Conservation (phyloP, 2,113 vertebrate genomes). For the Phylloscopus trochilus region DNA sequence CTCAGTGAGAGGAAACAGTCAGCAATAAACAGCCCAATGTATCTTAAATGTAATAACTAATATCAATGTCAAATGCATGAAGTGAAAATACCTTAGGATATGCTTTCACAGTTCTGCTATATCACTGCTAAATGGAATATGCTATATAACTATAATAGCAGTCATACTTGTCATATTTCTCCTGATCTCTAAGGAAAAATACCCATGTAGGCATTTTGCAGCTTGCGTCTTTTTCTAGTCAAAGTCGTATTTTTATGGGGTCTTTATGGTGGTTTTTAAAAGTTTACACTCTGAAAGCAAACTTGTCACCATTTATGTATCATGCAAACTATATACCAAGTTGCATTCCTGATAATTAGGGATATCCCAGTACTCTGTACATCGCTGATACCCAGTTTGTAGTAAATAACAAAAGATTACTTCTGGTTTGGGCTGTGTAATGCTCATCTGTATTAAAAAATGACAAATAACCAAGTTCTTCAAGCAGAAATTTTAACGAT, state of each 20-base stretch:
- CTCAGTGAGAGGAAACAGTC: slow-evolving; percentile 58
- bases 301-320: slow-evolving; percentile 33
- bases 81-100: slow-evolving; percentile 73
- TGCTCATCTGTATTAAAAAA: neutral
- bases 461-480: neutral
- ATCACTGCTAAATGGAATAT: slow-evolving; percentile 67
- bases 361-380: neutral
- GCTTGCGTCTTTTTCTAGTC: slow-evolving; percentile 60
- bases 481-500: neutral
- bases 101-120: slow-evolving; percentile 58
- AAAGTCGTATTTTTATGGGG: slow-evolving; percentile 38
- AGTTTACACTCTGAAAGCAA: slow-evolving; percentile 61
- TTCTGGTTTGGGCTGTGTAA: neutral
- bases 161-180: slow-evolving; percentile 61
- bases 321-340: neutral
- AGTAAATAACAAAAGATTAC: neutral
- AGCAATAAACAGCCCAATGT: slow-evolving; percentile 66
- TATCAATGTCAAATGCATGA: slow-evolving; percentile 70
- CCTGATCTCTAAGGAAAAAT: slow-evolving; percentile 67
- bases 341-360: slow-evolving; percentile 30
- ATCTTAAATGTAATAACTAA: slow-evolving; percentile 73
- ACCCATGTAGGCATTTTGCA: slow-evolving; percentile 29
- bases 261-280: slow-evolving; percentile 59
- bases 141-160: slow-evolving; percentile 56
- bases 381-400: neutral